Base-by-base conservation (phyloP, 2,797 vertebrate species). In the Sebastes reedi region DNA sequence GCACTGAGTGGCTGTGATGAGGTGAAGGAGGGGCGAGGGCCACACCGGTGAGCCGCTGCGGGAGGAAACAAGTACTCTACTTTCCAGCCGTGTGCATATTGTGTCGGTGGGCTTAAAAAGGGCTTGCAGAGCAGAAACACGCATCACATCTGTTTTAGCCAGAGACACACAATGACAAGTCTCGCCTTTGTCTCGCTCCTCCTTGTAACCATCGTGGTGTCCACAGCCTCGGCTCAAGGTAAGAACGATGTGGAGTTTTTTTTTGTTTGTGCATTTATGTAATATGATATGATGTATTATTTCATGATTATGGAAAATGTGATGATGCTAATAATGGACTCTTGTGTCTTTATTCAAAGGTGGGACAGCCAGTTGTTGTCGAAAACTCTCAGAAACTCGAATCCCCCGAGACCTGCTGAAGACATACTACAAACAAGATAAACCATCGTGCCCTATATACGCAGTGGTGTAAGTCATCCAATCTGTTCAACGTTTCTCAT, bases 381-480 rank as follows among this genome's bases (percentile, higher is more conserved):
- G 60, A 32, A 42, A 0, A 8, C 14, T 65, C 5, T 13, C 3
- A 4, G 0, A 7, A 0, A 92, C 77, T 20, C 34, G 22, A 64
- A 5, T 92, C 72, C 14, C 1, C 0, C 13, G 30, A 36, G 22
- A 70, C 0, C 4, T 0, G 3, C 81, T 96, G 67, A 30, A 0
- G 12, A n/a, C 2, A 0, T 95, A 95, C 64, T 90, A 76, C 8
- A 0, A 6, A 3, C 92, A 95, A 62, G 1, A 7, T 0, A 27
- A 0, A 1, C 6, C 87, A 0, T 1, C 80, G 1, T 95, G 94
- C 64, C 2, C 20, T 0, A 54, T 91, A 11, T 0, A 55, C 0
- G 94, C 82, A 76, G 89, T 95, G 18, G 89, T 92, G 95, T 96
- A 87, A 94, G 94, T 93, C 6, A 61, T 3, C 27, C 24, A 22